A percentile compares a stretch with the other conserved stretches of the same genome.
Evolutionary conservation across 2,888 invertebrate genomes (phyloP).

Genomic region (Drosophila imparisetae): DNA sequence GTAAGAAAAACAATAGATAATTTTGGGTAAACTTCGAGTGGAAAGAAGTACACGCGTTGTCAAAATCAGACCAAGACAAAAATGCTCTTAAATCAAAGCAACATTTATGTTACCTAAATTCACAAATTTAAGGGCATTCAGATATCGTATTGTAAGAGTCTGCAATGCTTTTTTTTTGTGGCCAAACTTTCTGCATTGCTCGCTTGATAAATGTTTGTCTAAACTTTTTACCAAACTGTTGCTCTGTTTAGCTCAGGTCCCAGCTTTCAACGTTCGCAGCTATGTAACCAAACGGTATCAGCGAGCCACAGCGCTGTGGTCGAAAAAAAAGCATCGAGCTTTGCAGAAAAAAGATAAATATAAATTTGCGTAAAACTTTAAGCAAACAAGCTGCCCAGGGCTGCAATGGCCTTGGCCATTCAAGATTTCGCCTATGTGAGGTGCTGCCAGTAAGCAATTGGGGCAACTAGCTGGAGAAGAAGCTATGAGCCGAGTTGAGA

Average conservation of each 20-base stretch:
- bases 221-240: constrained; percentile 74
- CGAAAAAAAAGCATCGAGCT: constrained; percentile 5
- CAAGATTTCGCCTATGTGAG: constrained; percentile 28
- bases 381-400: constrained; percentile 60
- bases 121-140: constrained; percentile 37
- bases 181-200: constrained; percentile 56
- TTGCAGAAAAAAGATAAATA: constrained; percentile 19
- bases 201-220: constrained; percentile 73
- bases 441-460: constrained; percentile 8
- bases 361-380: constrained; percentile 73
- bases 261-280: constrained; percentile 31
- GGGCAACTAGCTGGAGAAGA: constrained; percentile 13
- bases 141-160: constrained; percentile 32
- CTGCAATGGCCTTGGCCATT: constrained; percentile 38
- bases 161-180: constrained; percentile 31
- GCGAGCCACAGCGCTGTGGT: constrained; percentile 46
- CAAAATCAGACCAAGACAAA: background rate
- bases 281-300: constrained; percentile 55
- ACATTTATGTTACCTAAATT: background rate
- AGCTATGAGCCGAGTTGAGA: constrained; percentile 16
- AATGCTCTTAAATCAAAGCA: background rate
- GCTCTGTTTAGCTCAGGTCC: constrained; percentile 43
- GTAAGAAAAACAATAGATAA: background rate
- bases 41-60: background rate
- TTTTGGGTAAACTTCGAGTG: background rate